Conservation (phyloP, 1,140 invertebrate genomes). For the Drosophila paulistorum region DNA sequence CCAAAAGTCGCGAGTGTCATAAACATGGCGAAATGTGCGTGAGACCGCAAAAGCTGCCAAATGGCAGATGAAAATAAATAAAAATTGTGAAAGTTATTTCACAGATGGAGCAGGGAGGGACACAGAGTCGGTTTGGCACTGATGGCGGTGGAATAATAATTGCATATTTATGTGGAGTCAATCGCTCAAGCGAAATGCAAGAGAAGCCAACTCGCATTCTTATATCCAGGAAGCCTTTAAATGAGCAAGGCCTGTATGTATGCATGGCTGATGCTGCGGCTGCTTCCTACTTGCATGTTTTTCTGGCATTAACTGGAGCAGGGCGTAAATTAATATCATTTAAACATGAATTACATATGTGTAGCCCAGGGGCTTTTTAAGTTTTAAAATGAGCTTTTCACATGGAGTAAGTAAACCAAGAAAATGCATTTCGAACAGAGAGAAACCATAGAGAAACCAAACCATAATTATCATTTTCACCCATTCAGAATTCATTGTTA, state of each 20-base stretch:
- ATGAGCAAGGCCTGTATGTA: not conserved
- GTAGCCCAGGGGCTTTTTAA: not conserved
- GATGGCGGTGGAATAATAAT: constrained; percentile 63
- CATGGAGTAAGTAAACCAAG: not conserved
- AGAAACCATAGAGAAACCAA: no score
- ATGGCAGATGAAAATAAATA: constrained; percentile 49
- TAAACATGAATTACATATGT: constrained; percentile 26
- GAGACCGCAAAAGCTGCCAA: constrained; percentile 38
- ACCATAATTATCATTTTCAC: no score
- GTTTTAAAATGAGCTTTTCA: not conserved
- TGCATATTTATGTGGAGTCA: constrained; percentile 72
- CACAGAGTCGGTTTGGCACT: not conserved
- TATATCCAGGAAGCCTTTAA: constrained; percentile 31
- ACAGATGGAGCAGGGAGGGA: not conserved
- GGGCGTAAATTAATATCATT: constrained; percentile 46
- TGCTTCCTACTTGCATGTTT: not conserved
- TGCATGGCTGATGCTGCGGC: not conserved
- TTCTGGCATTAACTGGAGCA: not conserved
- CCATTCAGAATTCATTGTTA: no score
- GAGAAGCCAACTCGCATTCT: constrained; percentile 21
- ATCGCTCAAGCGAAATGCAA: constrained; percentile 53
- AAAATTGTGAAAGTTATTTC: constrained; percentile 30
- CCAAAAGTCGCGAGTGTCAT: constrained; percentile 72
- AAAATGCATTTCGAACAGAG: no score
- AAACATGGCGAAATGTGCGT: constrained; percentile 69